phyloP scores from a whole-genome alignment of 1,140 invertebrate species.

The Solenopsis invicta region DNA sequence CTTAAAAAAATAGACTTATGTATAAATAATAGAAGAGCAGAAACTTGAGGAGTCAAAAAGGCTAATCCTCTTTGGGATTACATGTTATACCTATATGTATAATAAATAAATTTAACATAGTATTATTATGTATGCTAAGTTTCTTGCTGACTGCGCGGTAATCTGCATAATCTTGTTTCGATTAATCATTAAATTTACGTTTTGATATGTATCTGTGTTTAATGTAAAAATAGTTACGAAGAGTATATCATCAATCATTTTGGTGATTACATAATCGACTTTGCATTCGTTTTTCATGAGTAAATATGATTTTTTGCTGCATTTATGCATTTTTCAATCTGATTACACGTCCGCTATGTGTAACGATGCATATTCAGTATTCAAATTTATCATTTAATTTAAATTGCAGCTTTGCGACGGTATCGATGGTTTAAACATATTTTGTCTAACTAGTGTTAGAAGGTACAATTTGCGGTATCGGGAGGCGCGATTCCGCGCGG shows the following conservation, averaged over 20 bases:
- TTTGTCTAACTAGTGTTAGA: neutral
- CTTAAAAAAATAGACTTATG: constrained; percentile 32
- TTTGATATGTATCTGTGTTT: too few species aligned
- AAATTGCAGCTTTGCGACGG: constrained; percentile 1
- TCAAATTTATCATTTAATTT: constrained; percentile 27
- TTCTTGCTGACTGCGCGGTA: neutral
- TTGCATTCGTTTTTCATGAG: neutral
- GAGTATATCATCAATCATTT: neutral
- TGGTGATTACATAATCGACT: neutral
- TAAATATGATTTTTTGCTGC: neutral
- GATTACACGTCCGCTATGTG: neutral
- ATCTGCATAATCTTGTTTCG: neutral
- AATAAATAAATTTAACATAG: constrained; percentile 29
- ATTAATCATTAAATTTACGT: constrained; percentile 11
- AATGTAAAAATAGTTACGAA: neutral
- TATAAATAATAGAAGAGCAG: constrained; percentile 50
- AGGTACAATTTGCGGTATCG: too few species aligned
- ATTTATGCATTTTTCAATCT: neutral
- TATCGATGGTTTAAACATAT: constrained; percentile 1
- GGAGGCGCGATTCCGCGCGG: neutral
- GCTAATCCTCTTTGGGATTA: constrained; percentile 36
- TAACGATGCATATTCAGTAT: constrained; percentile 29
- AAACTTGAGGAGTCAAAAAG: constrained; percentile 11
- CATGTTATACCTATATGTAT: constrained; percentile 31
- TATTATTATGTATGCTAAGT: neutral